A percentile compares a stretch with the other conserved stretches of the same genome.
Conservation (phyloP, 2,888 invertebrate species). For the Lathronympha strigana region DNA sequence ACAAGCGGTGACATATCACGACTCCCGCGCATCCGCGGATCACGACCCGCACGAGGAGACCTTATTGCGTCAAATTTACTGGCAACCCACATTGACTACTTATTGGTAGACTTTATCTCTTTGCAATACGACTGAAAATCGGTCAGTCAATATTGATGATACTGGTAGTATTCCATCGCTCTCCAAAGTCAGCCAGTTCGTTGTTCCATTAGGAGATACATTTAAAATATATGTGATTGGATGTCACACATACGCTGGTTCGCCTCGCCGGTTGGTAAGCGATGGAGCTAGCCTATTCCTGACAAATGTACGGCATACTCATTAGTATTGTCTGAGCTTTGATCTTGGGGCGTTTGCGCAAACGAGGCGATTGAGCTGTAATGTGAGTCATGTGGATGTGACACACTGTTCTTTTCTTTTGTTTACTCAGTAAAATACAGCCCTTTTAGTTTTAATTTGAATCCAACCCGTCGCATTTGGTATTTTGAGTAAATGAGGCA, state of each 20-base stretch:
- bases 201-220: neutral
- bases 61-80: conserved; percentile 10
- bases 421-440: neutral
- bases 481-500: too few species aligned
- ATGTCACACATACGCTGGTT: neutral
- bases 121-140: neutral
- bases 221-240: neutral
- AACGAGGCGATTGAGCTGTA: neutral
- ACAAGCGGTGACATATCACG: conserved; percentile 38
- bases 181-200: neutral
- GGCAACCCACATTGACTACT: neutral
- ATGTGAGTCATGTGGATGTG: conserved; percentile 1
- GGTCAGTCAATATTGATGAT: neutral
- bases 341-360: conserved; percentile 18
- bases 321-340: conserved; percentile 27
- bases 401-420: neutral
- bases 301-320: conserved; percentile 15
- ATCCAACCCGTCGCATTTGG: too few species aligned
- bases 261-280: neutral
- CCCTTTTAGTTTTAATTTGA: too few species aligned
- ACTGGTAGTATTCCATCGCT: neutral
- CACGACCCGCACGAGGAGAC: conserved; percentile 30
- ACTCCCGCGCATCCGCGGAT: conserved; percentile 32
- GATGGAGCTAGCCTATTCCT: neutral
- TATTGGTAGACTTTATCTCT: neutral